phyloP scores from a whole-genome alignment of 1,140 invertebrate genomes.

The Tetragonula clypearis region DNA sequence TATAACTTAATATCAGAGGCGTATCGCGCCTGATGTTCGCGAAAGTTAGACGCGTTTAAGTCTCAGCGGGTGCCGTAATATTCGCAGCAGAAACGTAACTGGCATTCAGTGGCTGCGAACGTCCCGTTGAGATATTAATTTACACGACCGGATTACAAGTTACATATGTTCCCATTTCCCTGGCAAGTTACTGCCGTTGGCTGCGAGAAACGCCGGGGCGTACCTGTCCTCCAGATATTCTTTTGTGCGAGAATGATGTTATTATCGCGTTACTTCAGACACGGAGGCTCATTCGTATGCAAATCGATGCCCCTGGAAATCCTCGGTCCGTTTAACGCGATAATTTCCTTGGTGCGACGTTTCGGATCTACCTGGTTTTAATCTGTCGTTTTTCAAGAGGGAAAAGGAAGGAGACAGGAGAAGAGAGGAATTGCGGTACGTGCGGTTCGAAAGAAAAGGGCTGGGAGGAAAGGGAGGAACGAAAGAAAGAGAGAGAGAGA shows the following conservation, averaged over 20 bases:
- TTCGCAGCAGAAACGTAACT: neutral
- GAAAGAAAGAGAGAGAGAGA: too few relatives aligned
- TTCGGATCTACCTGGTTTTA: slow-evolving; percentile 15
- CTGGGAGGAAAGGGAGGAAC: neutral
- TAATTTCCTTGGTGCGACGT: neutral
- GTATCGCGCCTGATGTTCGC: neutral
- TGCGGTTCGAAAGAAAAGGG: neutral
- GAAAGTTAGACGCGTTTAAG: neutral
- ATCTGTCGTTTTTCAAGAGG: neutral
- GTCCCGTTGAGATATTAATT: slow-evolving; percentile 44
- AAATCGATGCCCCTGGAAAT: slow-evolving; percentile 36
- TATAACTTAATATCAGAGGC: neutral
- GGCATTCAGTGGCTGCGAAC: neutral
- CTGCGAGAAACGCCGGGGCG: neutral
- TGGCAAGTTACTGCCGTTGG: neutral
- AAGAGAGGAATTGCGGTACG: too few relatives aligned
- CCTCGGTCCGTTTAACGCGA: slow-evolving; percentile 24
- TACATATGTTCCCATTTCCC: slow-evolving; percentile 25
- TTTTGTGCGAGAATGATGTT: slow-evolving; percentile 10
- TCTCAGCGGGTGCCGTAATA: neutral
- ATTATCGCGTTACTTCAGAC: slow-evolving; percentile 44
- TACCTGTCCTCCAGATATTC: slow-evolving; percentile 15
- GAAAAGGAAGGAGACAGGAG: too few relatives aligned
- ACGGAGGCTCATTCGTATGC: slow-evolving; percentile 12
- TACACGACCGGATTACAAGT: slow-evolving; percentile 37